phyloP scores from a whole-genome alignment of 2,797 vertebrate species.

The Taenioides sp. region DNA sequence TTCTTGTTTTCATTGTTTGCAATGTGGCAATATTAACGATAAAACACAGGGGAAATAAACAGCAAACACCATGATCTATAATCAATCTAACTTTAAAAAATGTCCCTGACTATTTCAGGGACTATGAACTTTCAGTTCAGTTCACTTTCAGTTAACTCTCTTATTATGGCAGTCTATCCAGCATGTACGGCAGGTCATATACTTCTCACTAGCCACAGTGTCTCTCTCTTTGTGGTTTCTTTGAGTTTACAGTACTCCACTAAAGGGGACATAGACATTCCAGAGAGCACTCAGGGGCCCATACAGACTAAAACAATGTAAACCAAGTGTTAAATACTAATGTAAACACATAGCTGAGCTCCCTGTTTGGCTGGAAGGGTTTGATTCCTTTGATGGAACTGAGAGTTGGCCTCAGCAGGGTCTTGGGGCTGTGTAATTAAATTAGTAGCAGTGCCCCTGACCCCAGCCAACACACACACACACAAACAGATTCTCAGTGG shows the following conservation, averaged over 20 bases:
- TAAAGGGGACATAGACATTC: conserved; percentile 10
- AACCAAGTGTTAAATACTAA: conserved; percentile 46
- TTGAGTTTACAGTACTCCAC: conserved; percentile 19
- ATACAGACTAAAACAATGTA: conserved; percentile 16
- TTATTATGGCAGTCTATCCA: no score
- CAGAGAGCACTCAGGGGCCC: background rate
- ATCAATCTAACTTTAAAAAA: background rate
- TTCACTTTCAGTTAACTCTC: background rate
- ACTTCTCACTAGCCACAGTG: no score
- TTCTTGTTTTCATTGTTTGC: background rate
- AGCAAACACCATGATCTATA: no score
- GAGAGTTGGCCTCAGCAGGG: conserved; percentile 22
- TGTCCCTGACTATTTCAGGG: background rate
- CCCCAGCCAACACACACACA: background rate
- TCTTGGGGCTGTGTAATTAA: conserved; percentile 54
- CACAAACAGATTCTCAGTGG: conserved; percentile 20
- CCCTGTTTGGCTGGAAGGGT: conserved; percentile 18
- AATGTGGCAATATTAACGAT: background rate
- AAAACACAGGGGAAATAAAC: no score
- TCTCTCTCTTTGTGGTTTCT: conserved; percentile 10
- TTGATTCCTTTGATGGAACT: conserved; percentile 61
- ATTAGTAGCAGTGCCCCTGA: conserved; percentile 42
- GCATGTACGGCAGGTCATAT: no score
- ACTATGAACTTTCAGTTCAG: background rate
- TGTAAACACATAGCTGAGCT: conserved; percentile 48